phyloP scores from a whole-genome alignment of 2,888 invertebrate genomes.

The Asteroscopus sphinx region DNA sequence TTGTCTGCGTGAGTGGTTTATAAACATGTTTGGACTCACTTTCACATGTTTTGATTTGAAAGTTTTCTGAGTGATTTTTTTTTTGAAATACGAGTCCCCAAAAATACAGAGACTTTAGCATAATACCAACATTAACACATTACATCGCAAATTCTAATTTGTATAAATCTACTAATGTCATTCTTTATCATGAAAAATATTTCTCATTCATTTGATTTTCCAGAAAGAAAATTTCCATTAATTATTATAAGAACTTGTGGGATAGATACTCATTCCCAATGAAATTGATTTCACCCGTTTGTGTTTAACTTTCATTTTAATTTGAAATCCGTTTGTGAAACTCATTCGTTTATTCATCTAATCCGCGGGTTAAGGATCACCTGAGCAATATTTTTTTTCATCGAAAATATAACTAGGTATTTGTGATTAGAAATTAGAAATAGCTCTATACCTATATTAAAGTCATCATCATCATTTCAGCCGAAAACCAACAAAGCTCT shows the following conservation, averaged over 20 bases:
- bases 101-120: too few relatives aligned
- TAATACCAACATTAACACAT: too few relatives aligned
- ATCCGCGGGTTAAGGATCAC: slow-evolving; percentile 47
- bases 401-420: background rate
- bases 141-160: too few relatives aligned
- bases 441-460: too few relatives aligned
- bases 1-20: background rate
- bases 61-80: background rate
- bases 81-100: background rate
- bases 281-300: slow-evolving; percentile 42
- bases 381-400: slow-evolving; percentile 4
- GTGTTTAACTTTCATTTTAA: slow-evolving; percentile 64
- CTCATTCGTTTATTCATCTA: slow-evolving; percentile 50
- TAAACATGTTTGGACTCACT: background rate
- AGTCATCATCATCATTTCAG: too few relatives aligned
- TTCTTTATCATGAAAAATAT: too few relatives aligned
- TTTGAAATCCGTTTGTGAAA: slow-evolving; percentile 60
- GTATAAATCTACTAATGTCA: too few relatives aligned
- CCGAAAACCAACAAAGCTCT: too few relatives aligned
- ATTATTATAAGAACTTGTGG: slow-evolving; percentile 8
- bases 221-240: too few relatives aligned
- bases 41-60: slow-evolving; percentile 1
- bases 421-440: background rate
- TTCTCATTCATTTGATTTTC: slow-evolving; percentile 5
- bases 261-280: slow-evolving; percentile 23